phyloP scores from a whole-genome alignment of 2,797 vertebrate species.

The Xiphophorus birchmanni region DNA sequence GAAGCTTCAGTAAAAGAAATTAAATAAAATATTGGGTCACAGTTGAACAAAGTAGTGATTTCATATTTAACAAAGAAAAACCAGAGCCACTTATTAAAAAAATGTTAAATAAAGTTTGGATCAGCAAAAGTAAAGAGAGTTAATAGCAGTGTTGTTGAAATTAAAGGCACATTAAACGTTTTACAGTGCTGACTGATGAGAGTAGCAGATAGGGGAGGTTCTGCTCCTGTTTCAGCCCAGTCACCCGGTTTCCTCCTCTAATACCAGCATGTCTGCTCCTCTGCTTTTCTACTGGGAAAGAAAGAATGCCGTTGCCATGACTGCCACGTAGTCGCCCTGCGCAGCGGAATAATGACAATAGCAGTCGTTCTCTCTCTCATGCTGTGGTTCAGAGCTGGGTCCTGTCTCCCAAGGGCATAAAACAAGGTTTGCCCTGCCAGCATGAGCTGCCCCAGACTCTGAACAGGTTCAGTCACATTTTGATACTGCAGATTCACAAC shows the following conservation, averaged over 20 bases:
- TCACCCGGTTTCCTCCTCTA: conserved; percentile 29
- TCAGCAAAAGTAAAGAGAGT: neutral
- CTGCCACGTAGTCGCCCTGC: conserved; percentile 39
- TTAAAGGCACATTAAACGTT: neutral
- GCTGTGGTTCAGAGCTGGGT: conserved; percentile 7
- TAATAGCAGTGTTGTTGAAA: neutral
- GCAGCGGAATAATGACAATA: conserved; percentile 54
- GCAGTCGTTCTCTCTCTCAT: conserved; percentile 34
- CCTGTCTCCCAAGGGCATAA: conserved; percentile 8
- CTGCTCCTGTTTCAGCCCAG: conserved; percentile 29
- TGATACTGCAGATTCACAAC: neutral
- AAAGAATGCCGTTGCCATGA: conserved; percentile 69
- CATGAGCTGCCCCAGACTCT: neutral
- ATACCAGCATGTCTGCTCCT: conserved; percentile 20
- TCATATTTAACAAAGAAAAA: neutral
- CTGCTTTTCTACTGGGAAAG: conserved; percentile 52
- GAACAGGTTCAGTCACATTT: neutral
- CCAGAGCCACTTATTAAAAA: neutral
- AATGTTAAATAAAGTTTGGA: neutral
- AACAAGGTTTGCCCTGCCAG: neutral
- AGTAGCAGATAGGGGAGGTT: conserved; percentile 26
- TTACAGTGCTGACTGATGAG: conserved; percentile 14
- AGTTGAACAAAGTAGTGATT: neutral
- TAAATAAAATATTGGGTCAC: neutral
- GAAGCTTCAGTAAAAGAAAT: no score